phyloP scores from a whole-genome alignment of 2,797 vertebrate genomes.

The Neoniphon sammara region DNA sequence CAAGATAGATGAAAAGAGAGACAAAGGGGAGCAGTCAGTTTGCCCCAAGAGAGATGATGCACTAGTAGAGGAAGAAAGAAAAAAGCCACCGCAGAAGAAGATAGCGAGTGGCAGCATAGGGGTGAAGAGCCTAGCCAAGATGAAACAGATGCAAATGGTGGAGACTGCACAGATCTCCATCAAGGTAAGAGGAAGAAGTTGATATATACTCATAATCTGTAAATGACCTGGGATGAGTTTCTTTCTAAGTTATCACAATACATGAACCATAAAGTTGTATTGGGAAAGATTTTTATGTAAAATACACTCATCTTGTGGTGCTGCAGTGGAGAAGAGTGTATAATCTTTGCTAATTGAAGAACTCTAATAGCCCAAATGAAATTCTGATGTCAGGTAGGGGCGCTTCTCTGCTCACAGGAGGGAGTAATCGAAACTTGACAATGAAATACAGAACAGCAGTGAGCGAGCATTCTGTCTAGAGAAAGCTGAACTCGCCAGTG shows the following conservation, averaged over 20 bases:
- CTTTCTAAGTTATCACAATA: background rate
- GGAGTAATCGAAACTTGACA: too few species aligned
- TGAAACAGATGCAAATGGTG: conserved; percentile 35
- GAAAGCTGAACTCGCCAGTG: too few species aligned
- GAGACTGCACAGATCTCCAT: conserved; percentile 52
- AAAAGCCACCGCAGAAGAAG: background rate
- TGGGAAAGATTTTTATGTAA: background rate
- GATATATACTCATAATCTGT: background rate
- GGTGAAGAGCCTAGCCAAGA: conserved; percentile 48
- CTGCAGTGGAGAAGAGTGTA: too few species aligned
- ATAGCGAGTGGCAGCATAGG: background rate
- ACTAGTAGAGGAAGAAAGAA: background rate
- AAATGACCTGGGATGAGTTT: background rate
- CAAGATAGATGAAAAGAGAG: background rate
- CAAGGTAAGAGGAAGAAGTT: conserved; percentile 53
- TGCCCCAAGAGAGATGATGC: background rate
- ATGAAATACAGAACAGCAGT: too few species aligned
- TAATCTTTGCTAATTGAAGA: too few species aligned
- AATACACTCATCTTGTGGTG: too few species aligned
- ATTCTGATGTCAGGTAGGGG: too few species aligned
- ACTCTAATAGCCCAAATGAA: too few species aligned
- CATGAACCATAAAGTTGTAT: background rate
- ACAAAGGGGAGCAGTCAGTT: background rate
- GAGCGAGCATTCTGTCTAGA: too few species aligned
- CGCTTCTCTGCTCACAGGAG: too few species aligned